phyloP scores from a whole-genome alignment of 2,113 vertebrate species.

The Peucedramus taeniatus region DNA sequence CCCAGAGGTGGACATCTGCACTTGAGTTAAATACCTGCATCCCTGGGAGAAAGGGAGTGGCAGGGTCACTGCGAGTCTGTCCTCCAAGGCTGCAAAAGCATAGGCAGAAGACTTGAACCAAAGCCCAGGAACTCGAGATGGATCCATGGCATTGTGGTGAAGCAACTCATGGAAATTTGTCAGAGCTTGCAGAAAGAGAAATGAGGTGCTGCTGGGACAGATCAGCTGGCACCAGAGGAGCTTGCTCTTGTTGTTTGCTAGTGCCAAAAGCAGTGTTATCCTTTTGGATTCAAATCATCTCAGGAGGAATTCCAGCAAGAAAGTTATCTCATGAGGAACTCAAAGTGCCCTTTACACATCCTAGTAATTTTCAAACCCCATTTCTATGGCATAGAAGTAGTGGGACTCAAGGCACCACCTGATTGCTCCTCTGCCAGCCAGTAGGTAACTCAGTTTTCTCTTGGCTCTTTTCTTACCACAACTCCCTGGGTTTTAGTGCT shows the following conservation, averaged over 20 bases:
- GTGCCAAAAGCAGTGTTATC: neutral
- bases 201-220: neutral
- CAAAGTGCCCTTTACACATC: neutral
- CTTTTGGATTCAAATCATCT: neutral
- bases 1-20: neutral
- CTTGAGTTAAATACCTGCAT: neutral
- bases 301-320: neutral
- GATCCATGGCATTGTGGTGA: accelerated
- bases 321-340: neutral
- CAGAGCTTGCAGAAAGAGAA: neutral
- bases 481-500: neutral
- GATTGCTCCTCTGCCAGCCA: neutral
- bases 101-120: neutral
- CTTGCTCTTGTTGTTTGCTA: neutral
- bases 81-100: neutral
- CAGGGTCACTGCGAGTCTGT: accelerated
- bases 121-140: neutral
- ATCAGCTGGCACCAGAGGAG: neutral
- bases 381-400: neutral
- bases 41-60: neutral
- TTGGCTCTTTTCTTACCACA: neutral
- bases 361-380: neutral
- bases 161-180: neutral
- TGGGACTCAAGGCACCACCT: neutral
- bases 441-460: neutral